Evolutionary conservation across 1,140 invertebrate species (phyloP), one percentile per base, ranked within the genome.

Genomic region (Phymastichus coffea): DNA sequence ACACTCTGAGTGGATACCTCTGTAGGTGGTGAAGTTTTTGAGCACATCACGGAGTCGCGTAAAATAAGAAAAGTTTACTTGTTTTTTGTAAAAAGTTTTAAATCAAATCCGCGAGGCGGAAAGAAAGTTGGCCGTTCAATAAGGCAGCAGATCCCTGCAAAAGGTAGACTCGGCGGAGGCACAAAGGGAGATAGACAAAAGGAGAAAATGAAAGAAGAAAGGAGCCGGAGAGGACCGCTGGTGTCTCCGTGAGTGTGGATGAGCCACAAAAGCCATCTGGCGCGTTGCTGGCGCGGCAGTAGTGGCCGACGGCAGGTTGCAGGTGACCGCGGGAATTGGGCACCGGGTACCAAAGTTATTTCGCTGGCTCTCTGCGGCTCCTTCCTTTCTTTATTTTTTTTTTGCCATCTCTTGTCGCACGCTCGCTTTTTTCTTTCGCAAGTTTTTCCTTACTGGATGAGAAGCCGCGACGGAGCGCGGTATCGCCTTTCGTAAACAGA

Each of bases 401-500:
- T 33, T 33, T 33, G 28, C 28, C 12, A 33, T 33, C 12, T 33
- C 12, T 6, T 33, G 28, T 33, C n/a, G 28, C 28, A 12, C 28
- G 28, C 28, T 33, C 6, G 28, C 33, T 19, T 20, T 19, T 35
- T 38, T 9, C 37, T 26, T 23, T 41, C 4, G 3, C 23, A 26
- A 20, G 20, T 35, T 33, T 40, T 52, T 52, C 35, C 4, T 48
- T 12, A 4, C 20, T 19, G 4, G 19, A 41, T 4, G 20, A 4
- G 43, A 46, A 46, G 49, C 49, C 35, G 3, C 8, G 22, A 1
- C 28, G 12, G 40, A 6, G 12, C 37, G 35, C 28, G 49, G 49
- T 40, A 9, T 54, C 25, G 25, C 15, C 7, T 54, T 43, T 54
- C 38, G 51, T 28, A 54, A 54, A 43, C 38, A 43, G 51, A 54